Evolutionary conservation across 2,888 invertebrate genomes (phyloP).

Genomic region (Xestobium rufovillosum): DNA sequence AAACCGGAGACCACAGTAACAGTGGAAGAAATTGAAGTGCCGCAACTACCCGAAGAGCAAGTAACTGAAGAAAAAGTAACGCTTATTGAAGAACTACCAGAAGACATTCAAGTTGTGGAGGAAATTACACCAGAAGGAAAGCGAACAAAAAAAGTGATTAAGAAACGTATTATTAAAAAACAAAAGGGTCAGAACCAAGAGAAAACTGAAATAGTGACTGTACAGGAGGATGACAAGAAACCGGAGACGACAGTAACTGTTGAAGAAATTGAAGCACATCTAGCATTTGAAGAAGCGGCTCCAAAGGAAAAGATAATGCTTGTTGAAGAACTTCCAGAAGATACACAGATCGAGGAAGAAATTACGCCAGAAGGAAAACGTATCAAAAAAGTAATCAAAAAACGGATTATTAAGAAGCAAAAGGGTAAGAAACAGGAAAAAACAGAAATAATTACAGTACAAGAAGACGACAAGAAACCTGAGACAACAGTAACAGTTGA

Average conservation of each 20-base stretch:
- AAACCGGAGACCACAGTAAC: slow-evolving; percentile 40
- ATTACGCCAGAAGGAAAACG: slow-evolving; percentile 30
- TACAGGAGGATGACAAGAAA: slow-evolving; percentile 27
- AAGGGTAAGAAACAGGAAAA: slow-evolving; percentile 34
- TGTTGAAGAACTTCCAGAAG: slow-evolving; percentile 39
- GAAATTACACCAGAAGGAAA: too few relatives aligned
- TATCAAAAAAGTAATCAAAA: slow-evolving; percentile 26
- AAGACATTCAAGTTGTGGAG: too few relatives aligned
- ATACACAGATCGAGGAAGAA: slow-evolving; percentile 38
- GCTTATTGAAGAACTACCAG: slow-evolving; percentile 34
- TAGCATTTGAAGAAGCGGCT: too few relatives aligned
- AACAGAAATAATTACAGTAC: slow-evolving; percentile 38
- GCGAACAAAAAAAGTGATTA: slow-evolving; percentile 39
- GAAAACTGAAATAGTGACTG: slow-evolving; percentile 36
- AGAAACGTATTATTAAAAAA: slow-evolving; percentile 45
- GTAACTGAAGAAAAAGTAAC: slow-evolving; percentile 13
- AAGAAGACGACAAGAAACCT: slow-evolving; percentile 25
- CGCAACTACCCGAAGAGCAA: slow-evolving; percentile 22
- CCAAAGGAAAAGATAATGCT: too few relatives aligned
- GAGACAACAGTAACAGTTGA: slow-evolving; percentile 15
- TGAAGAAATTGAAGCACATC: slow-evolving; percentile 24
- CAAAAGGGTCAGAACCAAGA: slow-evolving; percentile 37
- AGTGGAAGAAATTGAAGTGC: slow-evolving; percentile 37
- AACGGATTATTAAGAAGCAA: slow-evolving; percentile 40
- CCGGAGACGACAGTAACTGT: slow-evolving; percentile 16